Evolutionary conservation across 2,888 invertebrate genomes (phyloP), one percentile per base, ranked within the genome.

Genomic region (Apamea sordens): DNA sequence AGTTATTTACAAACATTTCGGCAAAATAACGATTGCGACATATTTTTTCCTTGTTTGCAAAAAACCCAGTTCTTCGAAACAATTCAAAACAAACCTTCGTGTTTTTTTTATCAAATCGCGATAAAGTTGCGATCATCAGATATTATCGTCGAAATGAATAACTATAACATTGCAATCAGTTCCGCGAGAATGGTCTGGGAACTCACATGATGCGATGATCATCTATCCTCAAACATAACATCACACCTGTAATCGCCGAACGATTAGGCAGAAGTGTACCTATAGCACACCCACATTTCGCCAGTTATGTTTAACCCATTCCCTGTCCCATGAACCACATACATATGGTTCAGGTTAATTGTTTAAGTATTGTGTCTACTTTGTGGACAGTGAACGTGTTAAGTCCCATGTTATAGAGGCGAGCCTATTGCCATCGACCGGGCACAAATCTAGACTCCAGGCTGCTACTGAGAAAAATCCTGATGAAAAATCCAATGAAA

Each of bases 161-260:
- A 88, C 41, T 85, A 81, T 80, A 80, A 68, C n/a, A 82, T 53
- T 84, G 83, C 86, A 90, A 91, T 92, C 90, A 89, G 89, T 92
- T 89, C 88, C 87, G 85, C 86, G 82, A 86, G 74, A 89, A 74
- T 56, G 44, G 36, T 78, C 79, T 76, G 81, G 84, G 80, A 88
- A 88, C 87, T 82, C 73, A 90, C 84, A 80, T 88, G 85, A 85
- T 81, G 87, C 70, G 56, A 44, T 77, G 50, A 77, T 65, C 88
- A 86, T 89, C 36, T 11, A 41, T 77, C 44, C 24, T 61, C 47
- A 63, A 83, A 63, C 13, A 64, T 36, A 36, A 36, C 21, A 36
- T 24, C 36, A 36, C 36, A 6, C 24, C 11, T 36, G 11, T 24
- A 1, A 24, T 24, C 6, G 6, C 0, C 0, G 11, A 24, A 36